Percentiles rank a stretch among this genome's conserved stretches.
Conservation (phyloP, 2,888 invertebrate genomes). For the Xanthia togata region DNA sequence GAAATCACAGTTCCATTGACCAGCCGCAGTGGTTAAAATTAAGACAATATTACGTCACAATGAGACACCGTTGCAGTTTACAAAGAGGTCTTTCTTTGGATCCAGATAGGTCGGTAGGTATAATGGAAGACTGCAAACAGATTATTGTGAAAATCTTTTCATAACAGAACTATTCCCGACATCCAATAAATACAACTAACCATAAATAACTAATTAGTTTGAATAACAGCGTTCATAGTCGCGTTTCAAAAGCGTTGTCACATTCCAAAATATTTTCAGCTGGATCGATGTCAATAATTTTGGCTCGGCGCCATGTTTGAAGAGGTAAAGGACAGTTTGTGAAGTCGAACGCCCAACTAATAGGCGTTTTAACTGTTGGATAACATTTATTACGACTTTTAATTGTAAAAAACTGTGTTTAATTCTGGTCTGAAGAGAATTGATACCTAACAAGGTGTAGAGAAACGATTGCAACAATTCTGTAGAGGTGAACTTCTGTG, state of each 20-base stretch:
- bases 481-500: not conserved
- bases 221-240: constrained; percentile 51
- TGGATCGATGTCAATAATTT: constrained; percentile 66
- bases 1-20: not conserved
- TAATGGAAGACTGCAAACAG: not conserved
- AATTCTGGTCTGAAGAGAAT: too few relatives aligned
- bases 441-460: not conserved
- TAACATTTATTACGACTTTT: constrained; percentile 2
- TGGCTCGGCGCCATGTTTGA: constrained; percentile 58
- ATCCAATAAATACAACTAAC: constrained; percentile 19
- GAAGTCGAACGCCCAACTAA: constrained; percentile 26
- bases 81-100: not conserved
- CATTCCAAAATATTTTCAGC: constrained; percentile 61
- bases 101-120: not conserved
- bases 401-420: not conserved
- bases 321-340: constrained; percentile 44
- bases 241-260: constrained; percentile 46
- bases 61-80: not conserved
- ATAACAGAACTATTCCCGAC: constrained; percentile 6
- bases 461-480: not conserved
- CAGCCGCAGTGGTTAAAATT: not conserved
- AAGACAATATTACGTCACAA: not conserved
- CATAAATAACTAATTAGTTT: constrained; percentile 44
- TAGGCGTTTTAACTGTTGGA: constrained; percentile 30
- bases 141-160: not conserved